These are phyloP conservation scores for Otus scops DNA, from an alignment of 2,797 vertebrate genomes.

Conservation along the genomic window DNA sequence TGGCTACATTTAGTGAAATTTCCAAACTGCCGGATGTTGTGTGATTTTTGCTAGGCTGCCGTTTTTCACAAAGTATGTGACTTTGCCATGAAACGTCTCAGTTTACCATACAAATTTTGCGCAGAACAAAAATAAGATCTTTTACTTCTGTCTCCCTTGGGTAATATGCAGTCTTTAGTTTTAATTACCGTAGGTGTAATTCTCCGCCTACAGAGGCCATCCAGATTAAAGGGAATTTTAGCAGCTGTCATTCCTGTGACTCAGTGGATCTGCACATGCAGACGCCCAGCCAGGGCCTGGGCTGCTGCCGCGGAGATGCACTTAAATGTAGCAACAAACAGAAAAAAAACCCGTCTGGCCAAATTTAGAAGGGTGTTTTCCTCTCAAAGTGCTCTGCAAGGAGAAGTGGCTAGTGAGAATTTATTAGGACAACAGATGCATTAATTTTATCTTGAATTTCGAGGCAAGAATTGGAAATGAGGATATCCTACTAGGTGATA, in stretches of 20 bases:
- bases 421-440: constrained; percentile 70
- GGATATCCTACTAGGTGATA: constrained; percentile 74
- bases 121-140: constrained; percentile 65
- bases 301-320: constrained; percentile 6
- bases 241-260: constrained; percentile 37
- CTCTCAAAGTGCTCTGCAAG: constrained; percentile 54
- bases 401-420: constrained; percentile 67
- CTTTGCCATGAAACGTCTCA: constrained; percentile 65
- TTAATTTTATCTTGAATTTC: constrained; percentile 71
- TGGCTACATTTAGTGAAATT: constrained; percentile 66
- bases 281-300: constrained; percentile 19
- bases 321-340: constrained; percentile 38
- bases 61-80: constrained; percentile 60
- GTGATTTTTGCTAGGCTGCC: constrained; percentile 66
- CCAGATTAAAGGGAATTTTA: constrained; percentile 48
- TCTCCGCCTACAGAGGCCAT: constrained; percentile 26
- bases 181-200: constrained; percentile 52
- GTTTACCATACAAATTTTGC: constrained; percentile 68
- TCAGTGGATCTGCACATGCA: constrained; percentile 19
- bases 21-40: constrained; percentile 66
- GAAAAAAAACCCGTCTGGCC: constrained; percentile 6
- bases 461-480: constrained; percentile 72
- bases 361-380: constrained; percentile 67
- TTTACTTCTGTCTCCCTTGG: constrained; percentile 36
- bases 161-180: constrained; percentile 23